Evolutionary conservation across 1,140 invertebrate genomes (phyloP), one percentile per base, ranked within the genome.

Genomic region (Idris sp.): DNA sequence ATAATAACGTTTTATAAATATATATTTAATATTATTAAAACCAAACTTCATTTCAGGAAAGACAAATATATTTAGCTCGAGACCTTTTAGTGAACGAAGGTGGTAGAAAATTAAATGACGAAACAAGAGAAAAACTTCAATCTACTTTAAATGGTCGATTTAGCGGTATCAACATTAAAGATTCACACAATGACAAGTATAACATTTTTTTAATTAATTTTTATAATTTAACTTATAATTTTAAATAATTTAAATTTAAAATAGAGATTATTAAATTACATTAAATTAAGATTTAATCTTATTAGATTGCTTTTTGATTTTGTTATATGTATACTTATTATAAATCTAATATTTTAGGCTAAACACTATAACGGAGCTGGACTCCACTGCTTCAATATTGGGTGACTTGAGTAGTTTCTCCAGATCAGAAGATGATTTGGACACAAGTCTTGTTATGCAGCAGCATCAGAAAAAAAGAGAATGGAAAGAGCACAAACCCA

Each of bases 381-480:
- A 91, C 82, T 91, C 90, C 61, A 92, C 92, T 49, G 91, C 91
- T 11, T 93, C 92, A 1, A 83, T 95, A 22, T 81, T 95, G 25
- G 93, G 92, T 0, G 93, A 95, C 78, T 88, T 95, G 69, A 95
- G 94, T 58, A 86, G 84, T 49, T 94, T 94, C 76, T 95, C 95
- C 3, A 92, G 93, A 36, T 97, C 95, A 0, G 95, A 96, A 77
- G 95, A 97, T 82, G 95, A 97, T 86, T 88, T 96, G 43, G 93
- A 94, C 48, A 83, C 89, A 28, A 92, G 92, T 2, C 58, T 89
- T 35, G 88, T 90, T 16, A 65, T 86, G 16, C 81, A 83, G 31
- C 80, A 84, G 19, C 83, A 76, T 18, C 87, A 89, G 0, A 90
- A 89, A 1, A 90, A 89, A 9, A 86, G 90, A 25, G 90, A 91